Percentiles rank a stretch among this genome's conserved stretches.
phyloP scores from a whole-genome alignment of 2,888 invertebrate genomes.

The Luffia ferchaultella region DNA sequence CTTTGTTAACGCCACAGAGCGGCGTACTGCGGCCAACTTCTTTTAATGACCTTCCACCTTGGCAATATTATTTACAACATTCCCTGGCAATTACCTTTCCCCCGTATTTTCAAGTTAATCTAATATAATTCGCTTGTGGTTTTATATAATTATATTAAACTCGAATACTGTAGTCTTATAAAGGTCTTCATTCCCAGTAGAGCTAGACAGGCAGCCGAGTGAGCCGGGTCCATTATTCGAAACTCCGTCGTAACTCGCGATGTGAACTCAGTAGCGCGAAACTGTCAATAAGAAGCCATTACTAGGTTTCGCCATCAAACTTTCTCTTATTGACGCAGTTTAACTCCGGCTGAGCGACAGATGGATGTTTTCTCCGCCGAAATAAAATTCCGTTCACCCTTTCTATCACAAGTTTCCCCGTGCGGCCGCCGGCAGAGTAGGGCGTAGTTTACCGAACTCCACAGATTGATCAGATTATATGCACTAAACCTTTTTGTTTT shows the following conservation, averaged over 20 bases:
- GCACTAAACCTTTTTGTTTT: conserved; percentile 16
- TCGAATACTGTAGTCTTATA: too few relatives aligned
- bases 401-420: too few relatives aligned
- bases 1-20: not conserved
- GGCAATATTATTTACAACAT: not conserved
- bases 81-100: too few relatives aligned
- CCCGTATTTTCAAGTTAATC: too few relatives aligned
- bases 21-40: not conserved
- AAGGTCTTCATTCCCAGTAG: too few relatives aligned
- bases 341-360: not conserved
- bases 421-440: not conserved
- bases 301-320: not conserved
- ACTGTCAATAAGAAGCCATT: not conserved
- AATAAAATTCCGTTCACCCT: not conserved
- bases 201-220: too few relatives aligned
- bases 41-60: not conserved
- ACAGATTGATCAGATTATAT: conserved; percentile 14
- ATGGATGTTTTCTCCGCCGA: not conserved
- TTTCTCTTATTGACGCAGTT: not conserved
- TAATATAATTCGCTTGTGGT: too few relatives aligned
- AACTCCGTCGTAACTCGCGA: not conserved
- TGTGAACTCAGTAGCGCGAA: not conserved
- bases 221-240: too few relatives aligned
- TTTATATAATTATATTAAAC: too few relatives aligned
- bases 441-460: not conserved